Percentiles rank a stretch among this genome's conserved stretches.
Evolutionary conservation across 2,113 vertebrate genomes (phyloP).

Genomic region (Takifugu bimaculatus): DNA sequence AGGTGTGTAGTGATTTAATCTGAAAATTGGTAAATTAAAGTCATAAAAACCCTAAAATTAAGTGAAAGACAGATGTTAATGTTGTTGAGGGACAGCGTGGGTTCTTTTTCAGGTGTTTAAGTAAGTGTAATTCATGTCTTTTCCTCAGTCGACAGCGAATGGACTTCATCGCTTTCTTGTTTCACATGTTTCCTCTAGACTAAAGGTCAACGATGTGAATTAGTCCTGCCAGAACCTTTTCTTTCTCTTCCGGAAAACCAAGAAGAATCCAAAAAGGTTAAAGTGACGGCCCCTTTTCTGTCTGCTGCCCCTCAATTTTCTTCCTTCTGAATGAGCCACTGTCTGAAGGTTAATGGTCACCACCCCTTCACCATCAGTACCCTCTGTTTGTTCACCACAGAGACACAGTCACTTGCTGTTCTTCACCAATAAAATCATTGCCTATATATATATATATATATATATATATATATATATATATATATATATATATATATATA

Average conservation of each 20-base stretch:
- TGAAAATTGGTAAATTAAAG: neutral
- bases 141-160: neutral
- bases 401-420: too few relatives aligned
- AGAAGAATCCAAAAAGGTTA: slow-evolving; percentile 64
- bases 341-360: slow-evolving; percentile 58
- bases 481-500: too few relatives aligned
- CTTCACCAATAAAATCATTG: too few relatives aligned
- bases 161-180: neutral
- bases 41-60: too few relatives aligned
- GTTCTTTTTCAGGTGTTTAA: neutral
- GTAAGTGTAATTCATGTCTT: neutral
- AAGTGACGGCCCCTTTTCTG: slow-evolving; percentile 59
- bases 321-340: slow-evolving; percentile 35
- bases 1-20: slow-evolving; percentile 9
- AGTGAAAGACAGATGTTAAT: too few relatives aligned
- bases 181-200: slow-evolving; percentile 13
- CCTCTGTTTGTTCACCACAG: too few relatives aligned
- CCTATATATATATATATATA: too few relatives aligned
- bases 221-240: slow-evolving; percentile 51
- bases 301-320: slow-evolving; percentile 26
- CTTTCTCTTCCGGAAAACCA: slow-evolving; percentile 42
- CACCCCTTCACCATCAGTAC: neutral
- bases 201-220: slow-evolving; percentile 63
- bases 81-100: too few relatives aligned
- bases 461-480: too few relatives aligned